Conservation (phyloP, 2,888 invertebrate species). For the Cerastis leucographa region DNA sequence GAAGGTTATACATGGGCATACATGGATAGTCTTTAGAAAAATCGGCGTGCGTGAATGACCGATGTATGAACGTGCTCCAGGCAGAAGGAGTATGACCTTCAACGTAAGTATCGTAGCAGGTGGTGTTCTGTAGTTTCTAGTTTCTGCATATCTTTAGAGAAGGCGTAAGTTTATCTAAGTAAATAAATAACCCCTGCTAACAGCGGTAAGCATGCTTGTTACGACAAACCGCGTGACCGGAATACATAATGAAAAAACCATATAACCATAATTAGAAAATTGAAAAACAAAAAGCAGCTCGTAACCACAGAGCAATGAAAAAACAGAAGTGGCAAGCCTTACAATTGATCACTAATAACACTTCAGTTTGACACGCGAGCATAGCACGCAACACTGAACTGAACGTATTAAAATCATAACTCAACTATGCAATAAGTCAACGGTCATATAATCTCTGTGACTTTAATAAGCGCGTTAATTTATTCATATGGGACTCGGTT, state of each 20-base stretch:
- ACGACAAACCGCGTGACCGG: slow-evolving; percentile 35
- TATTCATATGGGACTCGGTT: slow-evolving; percentile 70
- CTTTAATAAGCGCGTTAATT: slow-evolving; percentile 73
- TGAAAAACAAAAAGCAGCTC: slow-evolving; percentile 57
- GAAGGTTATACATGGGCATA: neutral
- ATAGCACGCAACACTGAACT: slow-evolving; percentile 59
- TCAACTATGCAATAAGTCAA: slow-evolving; percentile 67
- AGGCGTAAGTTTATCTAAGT: neutral
- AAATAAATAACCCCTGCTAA: neutral
- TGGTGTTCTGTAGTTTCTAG: neutral
- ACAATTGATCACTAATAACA: slow-evolving; percentile 67
- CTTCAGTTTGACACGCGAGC: slow-evolving; percentile 65
- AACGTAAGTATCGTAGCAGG: neutral
- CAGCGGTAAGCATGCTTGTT: slow-evolving; percentile 18
- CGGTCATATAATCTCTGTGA: slow-evolving; percentile 62
- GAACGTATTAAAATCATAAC: slow-evolving; percentile 67
- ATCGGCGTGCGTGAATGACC: neutral
- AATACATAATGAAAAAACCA: slow-evolving; percentile 32
- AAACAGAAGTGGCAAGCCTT: slow-evolving; percentile 57
- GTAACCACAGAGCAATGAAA: slow-evolving; percentile 55
- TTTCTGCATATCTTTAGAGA: neutral
- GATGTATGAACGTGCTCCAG: neutral
- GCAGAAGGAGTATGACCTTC: neutral
- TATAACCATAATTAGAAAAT: slow-evolving; percentile 54
- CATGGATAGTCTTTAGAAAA: neutral